A percentile compares a stretch with the other conserved stretches of the same genome.
Conservation (phyloP, 2,797 vertebrate species). For the Xyrichtys novacula region DNA sequence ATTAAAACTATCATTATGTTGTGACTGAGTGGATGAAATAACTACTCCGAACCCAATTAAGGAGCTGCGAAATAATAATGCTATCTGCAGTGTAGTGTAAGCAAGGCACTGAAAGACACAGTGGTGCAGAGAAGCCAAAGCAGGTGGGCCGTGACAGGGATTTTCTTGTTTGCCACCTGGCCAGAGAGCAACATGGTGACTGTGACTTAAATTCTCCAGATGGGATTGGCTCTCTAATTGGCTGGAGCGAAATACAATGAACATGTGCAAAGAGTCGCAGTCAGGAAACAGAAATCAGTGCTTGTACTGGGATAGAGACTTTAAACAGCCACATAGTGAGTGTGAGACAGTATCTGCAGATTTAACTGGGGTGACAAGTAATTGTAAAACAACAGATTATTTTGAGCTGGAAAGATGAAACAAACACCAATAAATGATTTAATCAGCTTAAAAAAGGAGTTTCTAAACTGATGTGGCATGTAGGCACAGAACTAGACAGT, state of each 20-base stretch:
- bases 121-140: conserved; percentile 38
- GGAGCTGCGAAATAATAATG: conserved; percentile 53
- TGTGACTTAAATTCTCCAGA: conserved; percentile 61
- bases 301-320: conserved; percentile 41
- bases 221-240: conserved; percentile 56
- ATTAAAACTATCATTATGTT: conserved; percentile 68
- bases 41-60: conserved; percentile 60
- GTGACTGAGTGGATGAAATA: conserved; percentile 57
- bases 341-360: neutral
- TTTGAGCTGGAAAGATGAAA: conserved; percentile 30
- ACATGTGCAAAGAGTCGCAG: conserved; percentile 30
- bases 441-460: conserved; percentile 31
- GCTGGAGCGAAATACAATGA: conserved; percentile 40
- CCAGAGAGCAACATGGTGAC: conserved; percentile 43
- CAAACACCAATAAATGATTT: conserved; percentile 27
- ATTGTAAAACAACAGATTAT: conserved; percentile 3
- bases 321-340: conserved; percentile 18
- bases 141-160: conserved; percentile 50
- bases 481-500: conserved; percentile 49
- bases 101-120: conserved; percentile 28
- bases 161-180: conserved; percentile 58
- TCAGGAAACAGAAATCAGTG: conserved; percentile 17
- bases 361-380: conserved; percentile 16
- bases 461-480: conserved; percentile 34
- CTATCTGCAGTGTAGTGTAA: conserved; percentile 51